Evolutionary conservation across 2,113 vertebrate species (phyloP).

Genomic region (Propithecus coquereli): DNA sequence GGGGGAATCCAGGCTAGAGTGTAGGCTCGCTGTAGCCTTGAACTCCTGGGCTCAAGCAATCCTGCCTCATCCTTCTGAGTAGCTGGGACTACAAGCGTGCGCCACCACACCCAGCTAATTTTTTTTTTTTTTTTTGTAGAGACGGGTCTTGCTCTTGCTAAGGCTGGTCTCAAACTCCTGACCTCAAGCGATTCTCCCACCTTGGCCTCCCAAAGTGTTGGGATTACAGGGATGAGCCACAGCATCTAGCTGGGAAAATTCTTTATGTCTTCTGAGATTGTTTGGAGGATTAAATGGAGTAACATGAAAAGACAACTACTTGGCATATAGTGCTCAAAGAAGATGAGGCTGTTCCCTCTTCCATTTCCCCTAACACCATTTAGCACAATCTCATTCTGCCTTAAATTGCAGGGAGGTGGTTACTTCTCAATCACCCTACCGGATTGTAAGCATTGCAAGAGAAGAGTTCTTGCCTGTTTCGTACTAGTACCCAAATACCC

Average conservation of each 20-base stretch:
- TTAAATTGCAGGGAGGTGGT: background rate
- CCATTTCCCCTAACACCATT: background rate
- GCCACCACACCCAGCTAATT: too few relatives aligned
- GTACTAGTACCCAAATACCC: background rate
- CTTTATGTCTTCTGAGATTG: background rate
- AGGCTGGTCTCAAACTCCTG: too few relatives aligned
- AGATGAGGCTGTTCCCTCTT: background rate
- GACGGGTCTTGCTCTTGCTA: too few relatives aligned
- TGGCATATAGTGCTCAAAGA: background rate
- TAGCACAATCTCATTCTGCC: background rate
- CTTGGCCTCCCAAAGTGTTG: too few relatives aligned
- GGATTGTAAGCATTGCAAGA: background rate
- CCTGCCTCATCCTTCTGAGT: too few relatives aligned
- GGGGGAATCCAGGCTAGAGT: too few relatives aligned
- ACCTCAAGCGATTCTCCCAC: too few relatives aligned
- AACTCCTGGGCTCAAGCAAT: too few relatives aligned
- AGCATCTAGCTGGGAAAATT: background rate
- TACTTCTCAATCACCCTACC: background rate
- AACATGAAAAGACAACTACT: background rate
- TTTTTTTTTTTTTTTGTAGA: too few relatives aligned
- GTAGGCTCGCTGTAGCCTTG: too few relatives aligned
- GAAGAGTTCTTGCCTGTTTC: background rate
- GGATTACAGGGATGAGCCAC: too few relatives aligned
- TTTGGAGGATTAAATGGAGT: background rate
- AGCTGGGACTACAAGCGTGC: too few relatives aligned